These are phyloP conservation scores for Elysia chlorotica DNA, from an alignment of 1,140 invertebrate species.

Conservation along the genomic window DNA sequence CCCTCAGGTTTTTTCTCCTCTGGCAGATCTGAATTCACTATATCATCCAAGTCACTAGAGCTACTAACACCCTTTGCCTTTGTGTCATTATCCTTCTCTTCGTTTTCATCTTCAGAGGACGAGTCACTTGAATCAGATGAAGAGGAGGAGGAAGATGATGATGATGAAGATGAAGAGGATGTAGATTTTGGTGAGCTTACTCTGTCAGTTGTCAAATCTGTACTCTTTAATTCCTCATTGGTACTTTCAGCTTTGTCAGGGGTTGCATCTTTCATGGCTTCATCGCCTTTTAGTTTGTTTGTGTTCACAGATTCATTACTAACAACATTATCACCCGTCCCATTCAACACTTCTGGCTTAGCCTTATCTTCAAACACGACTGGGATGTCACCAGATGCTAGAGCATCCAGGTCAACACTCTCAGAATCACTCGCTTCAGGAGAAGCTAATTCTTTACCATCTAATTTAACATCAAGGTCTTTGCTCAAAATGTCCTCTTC, in stretches of 20 bases:
- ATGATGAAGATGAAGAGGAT: slow-evolving; percentile 4
- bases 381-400: slow-evolving; percentile 12
- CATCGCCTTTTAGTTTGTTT: no score
- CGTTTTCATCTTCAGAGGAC: slow-evolving; percentile 12
- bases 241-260: no score
- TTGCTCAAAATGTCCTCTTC: no score
- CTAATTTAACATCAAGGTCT: no score
- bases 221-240: no score
- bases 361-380: background rate
- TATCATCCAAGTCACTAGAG: no score
- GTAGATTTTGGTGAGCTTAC: background rate
- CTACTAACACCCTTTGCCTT: background rate
- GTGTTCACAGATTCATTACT: no score
- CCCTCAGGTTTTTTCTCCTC: no score
- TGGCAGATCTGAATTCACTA: no score
- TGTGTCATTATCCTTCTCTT: slow-evolving; percentile 3
- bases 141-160: slow-evolving; percentile 17
- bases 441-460: no score
- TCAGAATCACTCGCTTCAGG: slow-evolving; percentile 13
- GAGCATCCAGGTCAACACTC: slow-evolving; percentile 21
- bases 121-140: slow-evolving; percentile 3
- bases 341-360: background rate
- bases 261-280: no score
- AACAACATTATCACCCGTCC: no score
- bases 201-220: background rate